Evolutionary conservation across 1,140 invertebrate genomes (phyloP), one percentile per base, ranked within the genome.

Genomic region (Drosophila teissieri): DNA sequence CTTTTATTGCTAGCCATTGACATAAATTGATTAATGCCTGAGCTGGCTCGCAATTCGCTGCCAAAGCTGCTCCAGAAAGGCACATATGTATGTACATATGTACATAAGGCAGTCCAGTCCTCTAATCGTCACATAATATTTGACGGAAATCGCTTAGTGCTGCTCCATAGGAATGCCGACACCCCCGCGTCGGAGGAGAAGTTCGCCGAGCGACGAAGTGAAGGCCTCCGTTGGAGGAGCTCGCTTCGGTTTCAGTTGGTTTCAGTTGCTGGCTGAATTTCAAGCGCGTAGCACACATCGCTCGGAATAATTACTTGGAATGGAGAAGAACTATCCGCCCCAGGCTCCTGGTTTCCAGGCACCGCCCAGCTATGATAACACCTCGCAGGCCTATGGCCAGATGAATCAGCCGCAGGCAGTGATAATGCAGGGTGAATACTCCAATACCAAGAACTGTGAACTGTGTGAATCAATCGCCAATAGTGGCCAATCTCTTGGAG

Each of bases 241-340:
- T 6, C 48, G 3, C n/a, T 34, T 65, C n/a, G 42, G 61, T 67
- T 42, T 67, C 19, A 67, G 61, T 65, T 11, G 42, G 64, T 67
- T 42, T 67, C 19, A 67, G 64, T 67, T 34, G 36, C 24, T 15
- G 14, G 17, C 5, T 36, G 17, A 27, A 52, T 37, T 17, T 31
- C 45, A 24, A 67, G 17, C 61, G 64, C 27, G 27, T 24, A 22
- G 45, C 61, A 67, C 64, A 15, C 64, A 14, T 51, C 27, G 14
- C 8, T 45, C 63, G 63, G 44, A 17, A 51, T 5, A 17, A 51
- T 12, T 4, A 4, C 14, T 1, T 53, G 58, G 12, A 45, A 78
- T 64, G 62, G 42, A 65, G 62, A 64, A 64, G 39, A 37, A 67
- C 8, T 19, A 31, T 11, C 1, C 60, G 17, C 34, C 27, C 12